Conservation (phyloP, 2,113 vertebrate species). For the Zosterops japonicus region DNA sequence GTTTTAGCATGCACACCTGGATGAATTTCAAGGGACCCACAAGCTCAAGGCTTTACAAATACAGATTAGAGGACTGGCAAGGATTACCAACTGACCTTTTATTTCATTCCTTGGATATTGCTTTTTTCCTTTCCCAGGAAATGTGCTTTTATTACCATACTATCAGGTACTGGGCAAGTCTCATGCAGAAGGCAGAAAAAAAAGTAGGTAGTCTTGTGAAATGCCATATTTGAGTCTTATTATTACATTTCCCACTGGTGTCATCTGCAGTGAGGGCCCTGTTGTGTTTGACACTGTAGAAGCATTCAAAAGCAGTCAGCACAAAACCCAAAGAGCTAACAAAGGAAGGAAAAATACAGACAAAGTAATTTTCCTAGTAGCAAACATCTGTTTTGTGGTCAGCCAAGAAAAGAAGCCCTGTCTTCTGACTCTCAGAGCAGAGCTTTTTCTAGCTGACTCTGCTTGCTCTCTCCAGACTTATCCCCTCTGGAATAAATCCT, state of each 20-base stretch:
- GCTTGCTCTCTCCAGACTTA: neutral
- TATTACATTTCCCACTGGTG: slow-evolving; percentile 6
- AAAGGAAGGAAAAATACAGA: slow-evolving; percentile 51
- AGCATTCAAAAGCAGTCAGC: slow-evolving; percentile 17
- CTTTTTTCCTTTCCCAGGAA: neutral
- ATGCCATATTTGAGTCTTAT: neutral
- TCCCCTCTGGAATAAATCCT: neutral
- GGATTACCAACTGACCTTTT: neutral
- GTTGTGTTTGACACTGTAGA: slow-evolving; percentile 17
- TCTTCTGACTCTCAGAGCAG: neutral
- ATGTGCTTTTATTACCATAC: neutral
- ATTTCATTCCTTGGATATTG: neutral
- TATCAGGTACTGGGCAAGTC: neutral
- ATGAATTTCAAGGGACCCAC: neutral
- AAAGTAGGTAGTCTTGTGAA: neutral
- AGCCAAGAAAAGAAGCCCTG: slow-evolving; percentile 32
- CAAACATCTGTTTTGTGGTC: slow-evolving; percentile 56
- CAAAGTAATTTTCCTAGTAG: slow-evolving; percentile 44
- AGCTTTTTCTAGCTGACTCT: slow-evolving; percentile 11
- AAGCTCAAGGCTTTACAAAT: neutral
- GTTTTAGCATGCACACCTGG: neutral
- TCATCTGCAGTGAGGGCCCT: slow-evolving; percentile 12
- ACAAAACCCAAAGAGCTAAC: slow-evolving; percentile 38
- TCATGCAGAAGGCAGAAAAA: neutral
- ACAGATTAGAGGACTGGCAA: neutral